These are phyloP conservation scores for Pelochelys cantorii DNA, from an alignment of 2,797 vertebrate genomes.

Conservation along the genomic window DNA sequence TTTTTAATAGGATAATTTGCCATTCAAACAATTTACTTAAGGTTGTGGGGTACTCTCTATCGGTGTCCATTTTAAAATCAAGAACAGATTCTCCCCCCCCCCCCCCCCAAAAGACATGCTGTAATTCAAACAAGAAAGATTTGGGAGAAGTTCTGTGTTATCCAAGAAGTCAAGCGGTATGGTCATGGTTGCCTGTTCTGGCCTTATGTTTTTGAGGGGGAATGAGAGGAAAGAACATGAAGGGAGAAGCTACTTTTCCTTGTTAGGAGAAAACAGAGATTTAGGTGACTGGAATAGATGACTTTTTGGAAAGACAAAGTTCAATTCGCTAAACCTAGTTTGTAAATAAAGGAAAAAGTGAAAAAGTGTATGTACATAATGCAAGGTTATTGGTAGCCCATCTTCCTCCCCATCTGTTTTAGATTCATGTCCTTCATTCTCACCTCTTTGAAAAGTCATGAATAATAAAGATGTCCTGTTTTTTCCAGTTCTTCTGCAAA, in stretches of 20 bases:
- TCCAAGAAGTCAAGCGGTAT: background rate
- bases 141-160: background rate
- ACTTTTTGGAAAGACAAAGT: background rate
- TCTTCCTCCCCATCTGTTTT: background rate
- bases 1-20: background rate
- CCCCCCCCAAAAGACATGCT: too few relatives aligned
- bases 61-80: background rate
- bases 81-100: too few relatives aligned
- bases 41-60: background rate
- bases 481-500: background rate
- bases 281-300: background rate
- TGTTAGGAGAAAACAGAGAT: background rate
- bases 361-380: background rate
- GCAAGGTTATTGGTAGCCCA: background rate
- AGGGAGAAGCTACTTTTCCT: background rate
- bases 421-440: background rate
- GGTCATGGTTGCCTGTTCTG: background rate
- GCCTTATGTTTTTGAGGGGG: background rate
- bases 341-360: conserved; percentile 11
- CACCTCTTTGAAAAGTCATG: background rate
- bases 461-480: background rate
- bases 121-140: background rate
- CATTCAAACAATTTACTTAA: background rate
- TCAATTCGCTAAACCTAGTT: background rate
- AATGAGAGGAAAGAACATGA: background rate